Percentiles rank a stretch among this genome's conserved stretches.
These are phyloP conservation scores for Micronisus gabar DNA, from an alignment of 2,113 vertebrate species.

Conservation along the genomic window DNA sequence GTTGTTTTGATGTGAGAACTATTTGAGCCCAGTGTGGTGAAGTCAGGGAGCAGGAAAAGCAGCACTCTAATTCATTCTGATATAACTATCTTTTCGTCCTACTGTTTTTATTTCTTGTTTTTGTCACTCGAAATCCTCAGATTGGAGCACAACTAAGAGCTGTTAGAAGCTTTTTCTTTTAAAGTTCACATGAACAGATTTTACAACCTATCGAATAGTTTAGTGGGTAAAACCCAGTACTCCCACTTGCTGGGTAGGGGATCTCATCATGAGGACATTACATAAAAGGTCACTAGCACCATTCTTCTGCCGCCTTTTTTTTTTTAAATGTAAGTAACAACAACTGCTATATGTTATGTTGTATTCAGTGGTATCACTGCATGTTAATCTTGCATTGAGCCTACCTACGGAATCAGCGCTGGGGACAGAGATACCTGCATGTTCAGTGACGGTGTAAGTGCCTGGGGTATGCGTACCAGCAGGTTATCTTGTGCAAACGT, in stretches of 20 bases:
- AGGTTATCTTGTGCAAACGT: not conserved
- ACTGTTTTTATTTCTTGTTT: not conserved
- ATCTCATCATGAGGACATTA: not conserved
- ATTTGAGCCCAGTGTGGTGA: not conserved
- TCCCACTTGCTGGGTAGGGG: not conserved
- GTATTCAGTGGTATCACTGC: not conserved
- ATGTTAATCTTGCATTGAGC: not conserved
- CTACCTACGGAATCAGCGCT: accelerated
- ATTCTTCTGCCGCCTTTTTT: not conserved
- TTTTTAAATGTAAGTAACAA: not conserved
- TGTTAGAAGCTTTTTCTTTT: not conserved
- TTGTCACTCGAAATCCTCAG: not conserved
- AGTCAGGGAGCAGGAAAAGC: not conserved
- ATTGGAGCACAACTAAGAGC: not conserved
- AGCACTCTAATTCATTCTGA: not conserved
- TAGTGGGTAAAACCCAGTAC: not conserved
- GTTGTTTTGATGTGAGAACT: not conserved
- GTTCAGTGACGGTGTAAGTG: not conserved
- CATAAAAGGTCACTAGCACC: not conserved
- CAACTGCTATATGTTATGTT: not conserved
- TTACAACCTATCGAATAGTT: not conserved
- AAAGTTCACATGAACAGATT: not conserved
- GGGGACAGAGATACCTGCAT: not conserved
- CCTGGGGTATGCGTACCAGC: not conserved
- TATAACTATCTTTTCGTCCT: not conserved